These are phyloP conservation scores for Paedocypris micromegethes DNA, from an alignment of 2,797 vertebrate species.

Conservation along the genomic window DNA sequence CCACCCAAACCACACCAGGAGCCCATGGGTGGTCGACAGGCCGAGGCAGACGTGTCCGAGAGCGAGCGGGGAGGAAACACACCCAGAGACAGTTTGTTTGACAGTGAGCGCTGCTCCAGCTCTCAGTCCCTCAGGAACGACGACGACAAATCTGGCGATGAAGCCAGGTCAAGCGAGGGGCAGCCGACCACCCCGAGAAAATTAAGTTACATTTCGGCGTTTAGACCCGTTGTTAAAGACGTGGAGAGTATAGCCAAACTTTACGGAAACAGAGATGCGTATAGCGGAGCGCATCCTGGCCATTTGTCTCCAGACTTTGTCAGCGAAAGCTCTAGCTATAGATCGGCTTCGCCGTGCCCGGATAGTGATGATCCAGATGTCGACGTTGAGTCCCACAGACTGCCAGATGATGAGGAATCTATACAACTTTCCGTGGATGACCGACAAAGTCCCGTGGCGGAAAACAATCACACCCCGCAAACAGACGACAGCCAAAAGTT, in stretches of 20 bases:
- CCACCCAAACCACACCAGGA: constrained; percentile 74
- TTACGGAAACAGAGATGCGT: constrained; percentile 85
- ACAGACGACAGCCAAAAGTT: constrained; percentile 52
- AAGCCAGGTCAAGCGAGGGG: constrained; percentile 57
- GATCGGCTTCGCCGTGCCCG: constrained; percentile 77
- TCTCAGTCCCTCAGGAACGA: constrained; percentile 68
- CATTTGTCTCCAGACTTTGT: constrained; percentile 89
- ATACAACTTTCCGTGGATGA: constrained; percentile 64
- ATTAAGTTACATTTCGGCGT: constrained; percentile 86
- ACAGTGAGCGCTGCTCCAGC: constrained; percentile 65
- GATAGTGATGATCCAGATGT: constrained; percentile 78
- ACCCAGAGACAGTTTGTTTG: constrained; percentile 66
- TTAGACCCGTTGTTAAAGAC: constrained; percentile 91
- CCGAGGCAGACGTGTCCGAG: constrained; percentile 64
- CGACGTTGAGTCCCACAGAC: constrained; percentile 86
- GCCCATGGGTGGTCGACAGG: constrained; percentile 50
- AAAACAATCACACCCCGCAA: constrained; percentile 52
- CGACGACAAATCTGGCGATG: constrained; percentile 72
- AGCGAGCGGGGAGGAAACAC: constrained; percentile 67
- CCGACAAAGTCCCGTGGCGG: constrained; percentile 53
- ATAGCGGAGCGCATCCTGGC: constrained; percentile 66
- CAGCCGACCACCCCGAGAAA: constrained; percentile 67
- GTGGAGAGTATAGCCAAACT: constrained; percentile 91
- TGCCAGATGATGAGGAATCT: constrained; percentile 78
- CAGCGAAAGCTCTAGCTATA: constrained; percentile 90